Evolutionary conservation across 2,797 vertebrate species (phyloP).

Genomic region (Pterois miles): DNA sequence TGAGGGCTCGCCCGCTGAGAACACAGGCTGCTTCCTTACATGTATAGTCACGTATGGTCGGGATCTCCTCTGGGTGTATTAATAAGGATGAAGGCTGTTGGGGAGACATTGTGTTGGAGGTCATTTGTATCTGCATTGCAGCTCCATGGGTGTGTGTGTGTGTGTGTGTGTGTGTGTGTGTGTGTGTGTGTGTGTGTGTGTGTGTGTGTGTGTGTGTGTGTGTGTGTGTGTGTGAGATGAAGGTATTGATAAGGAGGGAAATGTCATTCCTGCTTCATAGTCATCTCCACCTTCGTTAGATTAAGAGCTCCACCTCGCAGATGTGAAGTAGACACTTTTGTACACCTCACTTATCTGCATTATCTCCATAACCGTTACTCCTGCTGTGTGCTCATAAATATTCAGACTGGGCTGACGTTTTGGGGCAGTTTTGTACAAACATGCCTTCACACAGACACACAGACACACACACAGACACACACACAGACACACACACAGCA

Average conservation of each 20-base stretch:
- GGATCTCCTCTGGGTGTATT: conserved; percentile 3
- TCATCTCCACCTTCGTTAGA: neutral
- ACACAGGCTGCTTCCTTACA: neutral
- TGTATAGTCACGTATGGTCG: neutral
- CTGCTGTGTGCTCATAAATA: conserved; percentile 49
- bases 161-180: neutral
- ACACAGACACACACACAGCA: too few species aligned
- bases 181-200: conserved; percentile 5
- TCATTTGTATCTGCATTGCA: conserved; percentile 72
- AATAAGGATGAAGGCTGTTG: conserved; percentile 22
- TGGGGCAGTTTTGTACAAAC: conserved; percentile 28
- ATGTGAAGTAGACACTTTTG: conserved; percentile 10
- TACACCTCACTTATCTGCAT: conserved; percentile 5
- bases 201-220: conserved; percentile 8
- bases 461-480: too few species aligned
- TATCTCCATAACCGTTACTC: conserved; percentile 39
- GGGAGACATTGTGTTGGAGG: conserved; percentile 54
- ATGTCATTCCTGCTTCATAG: neutral
- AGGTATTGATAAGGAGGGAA: conserved; percentile 18
- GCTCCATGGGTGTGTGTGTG: conserved; percentile 16
- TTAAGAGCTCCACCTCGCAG: neutral
- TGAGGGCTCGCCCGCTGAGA: neutral
- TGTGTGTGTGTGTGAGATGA: neutral
- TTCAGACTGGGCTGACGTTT: conserved; percentile 39
- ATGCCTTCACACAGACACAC: neutral